A percentile compares a stretch with the other conserved stretches of the same genome.
Evolutionary conservation across 2,113 vertebrate genomes (phyloP).

Genomic region (Oxygymnocypris stewartii): DNA sequence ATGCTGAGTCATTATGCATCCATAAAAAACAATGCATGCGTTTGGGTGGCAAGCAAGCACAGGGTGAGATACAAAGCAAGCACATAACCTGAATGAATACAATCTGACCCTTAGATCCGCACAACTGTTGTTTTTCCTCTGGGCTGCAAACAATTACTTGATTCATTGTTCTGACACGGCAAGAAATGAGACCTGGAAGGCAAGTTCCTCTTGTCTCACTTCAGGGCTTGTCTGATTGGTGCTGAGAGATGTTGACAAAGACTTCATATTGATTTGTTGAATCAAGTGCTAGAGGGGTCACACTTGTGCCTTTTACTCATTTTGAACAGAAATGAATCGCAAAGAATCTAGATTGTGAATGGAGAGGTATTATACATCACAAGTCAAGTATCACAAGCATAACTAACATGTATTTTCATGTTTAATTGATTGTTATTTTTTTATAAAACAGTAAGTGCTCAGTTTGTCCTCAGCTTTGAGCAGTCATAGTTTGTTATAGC

Average conservation of each 20-base stretch:
- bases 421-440: background rate
- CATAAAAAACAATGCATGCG: background rate
- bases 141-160: background rate
- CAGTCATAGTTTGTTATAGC: background rate
- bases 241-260: background rate
- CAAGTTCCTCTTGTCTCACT: background rate
- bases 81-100: background rate
- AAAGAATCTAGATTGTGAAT: background rate
- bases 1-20: background rate
- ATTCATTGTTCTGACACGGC: background rate
- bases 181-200: background rate
- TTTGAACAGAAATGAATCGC: background rate
- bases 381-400: background rate
- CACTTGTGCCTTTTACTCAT: background rate
- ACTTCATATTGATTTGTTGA: conserved; percentile 11
- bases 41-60: background rate
- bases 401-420: background rate
- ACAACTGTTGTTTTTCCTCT: background rate
- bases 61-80: background rate
- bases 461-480: background rate
- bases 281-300: background rate
- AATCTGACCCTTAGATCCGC: background rate
- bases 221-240: background rate
- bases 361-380: background rate
- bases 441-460: background rate